These are phyloP conservation scores for Globodera ellingtonae DNA, from an alignment of 1,140 invertebrate genomes.

Conservation along the genomic window DNA sequence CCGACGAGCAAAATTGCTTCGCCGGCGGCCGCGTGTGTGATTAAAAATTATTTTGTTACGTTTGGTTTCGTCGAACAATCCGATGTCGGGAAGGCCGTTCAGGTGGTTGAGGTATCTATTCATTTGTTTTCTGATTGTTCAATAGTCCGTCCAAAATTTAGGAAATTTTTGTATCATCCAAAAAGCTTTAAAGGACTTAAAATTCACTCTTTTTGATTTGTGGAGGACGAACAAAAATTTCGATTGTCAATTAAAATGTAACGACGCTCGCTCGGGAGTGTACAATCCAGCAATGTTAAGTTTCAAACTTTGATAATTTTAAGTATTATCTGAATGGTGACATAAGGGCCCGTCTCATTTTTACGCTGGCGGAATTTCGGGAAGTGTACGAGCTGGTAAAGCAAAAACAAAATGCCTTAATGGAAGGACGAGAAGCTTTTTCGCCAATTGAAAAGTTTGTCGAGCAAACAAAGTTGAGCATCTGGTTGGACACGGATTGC, in stretches of 20 bases:
- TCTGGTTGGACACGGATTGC: not conserved
- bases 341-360: not conserved
- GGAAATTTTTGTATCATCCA: too few species aligned
- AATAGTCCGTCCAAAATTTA: too few species aligned
- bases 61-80: not conserved
- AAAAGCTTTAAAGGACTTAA: too few species aligned
- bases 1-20: not conserved
- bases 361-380: not conserved
- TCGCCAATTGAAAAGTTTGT: not conserved
- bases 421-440: not conserved
- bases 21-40: not conserved
- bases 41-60: not conserved
- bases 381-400: not conserved
- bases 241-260: too few species aligned
- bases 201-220: too few species aligned
- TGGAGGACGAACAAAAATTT: too few species aligned
- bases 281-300: too few species aligned
- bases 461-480: not conserved
- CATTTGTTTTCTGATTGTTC: not conserved
- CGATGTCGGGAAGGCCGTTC: not conserved
- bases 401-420: not conserved
- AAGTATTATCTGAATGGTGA: not conserved
- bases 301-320: not conserved
- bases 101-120: not conserved
- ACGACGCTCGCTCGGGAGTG: too few species aligned